Conservation (phyloP, 2,113 vertebrate genomes). For the Bungarus multicinctus region DNA sequence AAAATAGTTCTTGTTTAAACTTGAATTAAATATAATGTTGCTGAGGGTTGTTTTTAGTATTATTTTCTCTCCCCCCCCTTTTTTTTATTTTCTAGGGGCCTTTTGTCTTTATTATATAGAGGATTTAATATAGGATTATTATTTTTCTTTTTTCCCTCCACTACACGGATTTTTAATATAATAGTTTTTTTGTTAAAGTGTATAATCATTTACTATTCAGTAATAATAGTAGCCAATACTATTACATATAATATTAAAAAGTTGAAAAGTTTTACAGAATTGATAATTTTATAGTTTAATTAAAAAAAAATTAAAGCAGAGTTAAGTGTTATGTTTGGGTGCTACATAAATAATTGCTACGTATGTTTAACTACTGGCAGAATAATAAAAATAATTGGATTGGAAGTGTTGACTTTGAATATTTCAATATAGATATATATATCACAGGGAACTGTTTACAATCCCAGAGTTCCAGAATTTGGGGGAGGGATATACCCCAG, state of each 20-base stretch:
- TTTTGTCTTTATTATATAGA: neutral
- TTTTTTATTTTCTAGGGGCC: neutral
- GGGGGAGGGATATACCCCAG: no score
- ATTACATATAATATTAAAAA: neutral
- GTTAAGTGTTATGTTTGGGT: neutral
- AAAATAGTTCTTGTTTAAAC: neutral
- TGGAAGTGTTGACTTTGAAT: neutral
- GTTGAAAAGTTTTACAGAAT: neutral
- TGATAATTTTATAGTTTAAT: neutral
- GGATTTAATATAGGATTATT: neutral
- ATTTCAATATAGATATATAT: conserved; percentile 7
- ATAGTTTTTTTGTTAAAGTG: neutral
- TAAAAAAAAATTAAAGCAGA: neutral
- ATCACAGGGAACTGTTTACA: neutral
- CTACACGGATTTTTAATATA: neutral
- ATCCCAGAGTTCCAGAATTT: neutral
- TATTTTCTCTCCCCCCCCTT: neutral
- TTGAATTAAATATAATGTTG: neutral
- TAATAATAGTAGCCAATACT: neutral
- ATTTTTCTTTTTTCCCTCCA: neutral
- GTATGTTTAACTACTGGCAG: neutral
- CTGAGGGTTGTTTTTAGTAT: neutral
- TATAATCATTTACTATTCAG: neutral
- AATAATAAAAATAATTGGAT: neutral
- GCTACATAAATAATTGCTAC: neutral